A percentile compares a stretch with the other conserved stretches of the same genome.
These are phyloP conservation scores for Dorcus parallelipipedus DNA, from an alignment of 2,888 invertebrate species.

Conservation along the genomic window DNA sequence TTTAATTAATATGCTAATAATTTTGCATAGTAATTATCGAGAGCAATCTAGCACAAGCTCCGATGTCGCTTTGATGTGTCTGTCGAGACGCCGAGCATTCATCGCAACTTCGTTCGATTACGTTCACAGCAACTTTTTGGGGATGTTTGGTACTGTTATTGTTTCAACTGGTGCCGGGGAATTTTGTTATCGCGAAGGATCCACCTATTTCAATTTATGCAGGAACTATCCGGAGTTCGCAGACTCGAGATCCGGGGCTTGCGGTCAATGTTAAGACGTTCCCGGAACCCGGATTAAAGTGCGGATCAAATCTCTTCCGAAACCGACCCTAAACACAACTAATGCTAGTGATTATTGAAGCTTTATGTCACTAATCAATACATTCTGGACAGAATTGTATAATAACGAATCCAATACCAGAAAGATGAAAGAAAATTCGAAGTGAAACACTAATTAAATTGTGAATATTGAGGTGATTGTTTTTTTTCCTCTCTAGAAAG, in stretches of 20 bases:
- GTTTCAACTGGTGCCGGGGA: too few species aligned
- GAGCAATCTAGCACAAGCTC: constrained; percentile 51
- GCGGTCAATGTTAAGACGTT: constrained; percentile 31
- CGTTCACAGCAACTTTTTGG: background rate
- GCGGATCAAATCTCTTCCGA: constrained; percentile 24
- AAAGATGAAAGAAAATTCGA: too few species aligned
- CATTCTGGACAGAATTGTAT: background rate
- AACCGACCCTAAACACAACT: constrained; percentile 22
- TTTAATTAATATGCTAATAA: constrained; percentile 56
- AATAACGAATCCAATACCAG: constrained; percentile 3
- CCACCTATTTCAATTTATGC: background rate
- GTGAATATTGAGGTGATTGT: too few species aligned
- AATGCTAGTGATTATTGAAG: constrained; percentile 27
- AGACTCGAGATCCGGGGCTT: constrained; percentile 24
- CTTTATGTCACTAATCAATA: constrained; percentile 30
- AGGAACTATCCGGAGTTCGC: constrained; percentile 8
- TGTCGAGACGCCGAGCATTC: constrained; percentile 11
- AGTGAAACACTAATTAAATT: too few species aligned
- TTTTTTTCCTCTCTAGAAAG: too few species aligned
- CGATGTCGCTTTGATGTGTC: constrained; percentile 51
- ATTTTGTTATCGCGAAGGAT: too few species aligned
- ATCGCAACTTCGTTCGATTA: background rate
- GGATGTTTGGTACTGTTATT: background rate
- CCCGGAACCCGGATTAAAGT: constrained; percentile 29
- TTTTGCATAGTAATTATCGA: constrained; percentile 55